Conservation (phyloP, 2,113 vertebrate genomes). For the Pollimyrus isidori region DNA sequence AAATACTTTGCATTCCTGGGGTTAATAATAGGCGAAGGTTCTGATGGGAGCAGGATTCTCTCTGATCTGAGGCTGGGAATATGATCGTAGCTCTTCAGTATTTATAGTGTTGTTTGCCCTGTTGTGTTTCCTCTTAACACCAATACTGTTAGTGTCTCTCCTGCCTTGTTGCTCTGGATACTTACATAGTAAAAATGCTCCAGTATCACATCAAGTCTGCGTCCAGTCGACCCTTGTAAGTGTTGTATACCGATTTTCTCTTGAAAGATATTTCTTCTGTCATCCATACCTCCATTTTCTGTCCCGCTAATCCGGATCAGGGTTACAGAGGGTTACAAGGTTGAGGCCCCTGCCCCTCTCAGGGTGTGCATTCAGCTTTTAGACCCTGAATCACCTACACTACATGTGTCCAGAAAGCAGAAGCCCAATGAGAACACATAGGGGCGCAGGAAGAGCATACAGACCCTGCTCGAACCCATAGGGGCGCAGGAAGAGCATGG, state of each 20-base stretch:
- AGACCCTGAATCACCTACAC: neutral
- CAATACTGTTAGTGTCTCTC: neutral
- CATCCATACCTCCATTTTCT: neutral
- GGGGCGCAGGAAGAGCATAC: neutral
- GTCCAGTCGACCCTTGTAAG: neutral
- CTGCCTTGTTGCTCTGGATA: neutral
- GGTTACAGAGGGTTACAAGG: neutral
- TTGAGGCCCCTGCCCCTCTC: too few species aligned
- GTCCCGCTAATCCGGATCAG: neutral
- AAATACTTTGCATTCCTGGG: constrained; percentile 20
- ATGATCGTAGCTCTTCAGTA: neutral
- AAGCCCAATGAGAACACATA: neutral
- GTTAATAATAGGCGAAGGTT: constrained; percentile 12
- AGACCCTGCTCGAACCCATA: neutral
- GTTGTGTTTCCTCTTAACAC: neutral
- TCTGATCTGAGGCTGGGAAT: neutral
- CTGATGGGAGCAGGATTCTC: neutral
- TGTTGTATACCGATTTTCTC: neutral
- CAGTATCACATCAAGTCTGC: neutral
- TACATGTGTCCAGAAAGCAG: neutral
- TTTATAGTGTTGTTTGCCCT: neutral
- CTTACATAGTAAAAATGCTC: neutral
- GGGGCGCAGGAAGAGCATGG: too few species aligned
- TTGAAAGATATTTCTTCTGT: neutral
- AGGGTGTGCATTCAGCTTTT: neutral